Percentiles rank a stretch among this genome's conserved stretches.
Conservation (phyloP, 2,888 invertebrate genomes). For the Caenorhabditis imperialis region DNA sequence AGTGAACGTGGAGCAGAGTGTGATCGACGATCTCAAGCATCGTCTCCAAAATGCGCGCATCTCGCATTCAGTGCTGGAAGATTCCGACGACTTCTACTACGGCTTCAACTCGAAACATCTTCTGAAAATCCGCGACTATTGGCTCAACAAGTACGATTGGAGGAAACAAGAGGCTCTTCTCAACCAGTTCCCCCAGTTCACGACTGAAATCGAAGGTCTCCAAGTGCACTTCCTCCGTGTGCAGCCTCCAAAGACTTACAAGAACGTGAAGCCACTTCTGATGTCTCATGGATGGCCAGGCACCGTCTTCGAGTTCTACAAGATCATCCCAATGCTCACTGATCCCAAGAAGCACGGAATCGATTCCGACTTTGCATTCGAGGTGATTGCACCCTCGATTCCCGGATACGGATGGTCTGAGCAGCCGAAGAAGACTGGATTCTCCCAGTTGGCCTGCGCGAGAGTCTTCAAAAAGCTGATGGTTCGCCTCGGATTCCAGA, state of each 20-base stretch:
- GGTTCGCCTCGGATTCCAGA: slow-evolving; percentile 83
- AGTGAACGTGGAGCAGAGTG: slow-evolving; percentile 63
- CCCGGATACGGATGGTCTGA: slow-evolving; percentile 82
- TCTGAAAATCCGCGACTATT: slow-evolving; percentile 83
- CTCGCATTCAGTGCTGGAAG: slow-evolving; percentile 71
- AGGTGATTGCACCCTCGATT: slow-evolving; percentile 81
- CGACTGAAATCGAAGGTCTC: slow-evolving; percentile 85
- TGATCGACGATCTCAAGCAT: slow-evolving; percentile 67
- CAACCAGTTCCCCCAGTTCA: slow-evolving; percentile 86
- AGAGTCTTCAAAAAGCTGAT: slow-evolving; percentile 83
- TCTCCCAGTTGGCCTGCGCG: slow-evolving; percentile 76
- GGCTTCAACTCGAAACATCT: slow-evolving; percentile 85
- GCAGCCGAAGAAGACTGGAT: slow-evolving; percentile 81
- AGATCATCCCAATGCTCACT: slow-evolving; percentile 79
- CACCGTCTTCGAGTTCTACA: slow-evolving; percentile 87
- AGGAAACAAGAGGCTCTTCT: slow-evolving; percentile 83
- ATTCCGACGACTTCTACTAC: slow-evolving; percentile 84
- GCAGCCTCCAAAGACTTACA: slow-evolving; percentile 79
- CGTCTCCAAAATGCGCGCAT: slow-evolving; percentile 80
- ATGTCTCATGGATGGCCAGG: slow-evolving; percentile 91
- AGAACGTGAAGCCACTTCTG: slow-evolving; percentile 81
- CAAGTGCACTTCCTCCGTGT: slow-evolving; percentile 85
- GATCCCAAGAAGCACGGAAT: slow-evolving; percentile 81
- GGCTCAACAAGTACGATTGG: slow-evolving; percentile 87
- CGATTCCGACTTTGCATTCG: slow-evolving; percentile 76